These are phyloP conservation scores for Xerus inauris DNA, from an alignment of 2,113 vertebrate species.

Conservation along the genomic window DNA sequence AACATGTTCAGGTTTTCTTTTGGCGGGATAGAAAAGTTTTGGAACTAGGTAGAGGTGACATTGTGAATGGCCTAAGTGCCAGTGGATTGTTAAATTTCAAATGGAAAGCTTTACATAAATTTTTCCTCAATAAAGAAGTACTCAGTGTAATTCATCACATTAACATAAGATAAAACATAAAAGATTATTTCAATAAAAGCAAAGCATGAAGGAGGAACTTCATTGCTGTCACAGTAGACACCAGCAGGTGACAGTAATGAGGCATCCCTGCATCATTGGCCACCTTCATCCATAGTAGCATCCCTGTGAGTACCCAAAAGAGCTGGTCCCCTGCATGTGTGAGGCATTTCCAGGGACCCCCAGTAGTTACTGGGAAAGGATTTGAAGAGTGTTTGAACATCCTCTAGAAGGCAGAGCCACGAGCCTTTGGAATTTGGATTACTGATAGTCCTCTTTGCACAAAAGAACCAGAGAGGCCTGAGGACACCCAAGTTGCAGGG, in stretches of 20 bases:
- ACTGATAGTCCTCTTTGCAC: background rate
- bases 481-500: background rate
- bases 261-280: accelerated
- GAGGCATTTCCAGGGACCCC: background rate
- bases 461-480: background rate
- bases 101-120: background rate
- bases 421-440: background rate
- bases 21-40: background rate
- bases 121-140: background rate
- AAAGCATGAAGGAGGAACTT: background rate
- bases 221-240: background rate
- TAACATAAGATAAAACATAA: background rate
- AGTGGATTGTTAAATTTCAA: background rate
- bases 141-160: background rate
- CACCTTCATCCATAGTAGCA: background rate
- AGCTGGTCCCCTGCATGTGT: background rate
- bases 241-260: background rate
- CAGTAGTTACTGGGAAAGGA: background rate
- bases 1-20: background rate
- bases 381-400: background rate
- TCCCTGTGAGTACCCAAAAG: background rate
- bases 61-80: background rate
- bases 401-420: background rate
- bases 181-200: background rate
- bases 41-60: background rate